Base-by-base conservation (phyloP, 2,888 invertebrate genomes). In the Stenodera caucasica region DNA sequence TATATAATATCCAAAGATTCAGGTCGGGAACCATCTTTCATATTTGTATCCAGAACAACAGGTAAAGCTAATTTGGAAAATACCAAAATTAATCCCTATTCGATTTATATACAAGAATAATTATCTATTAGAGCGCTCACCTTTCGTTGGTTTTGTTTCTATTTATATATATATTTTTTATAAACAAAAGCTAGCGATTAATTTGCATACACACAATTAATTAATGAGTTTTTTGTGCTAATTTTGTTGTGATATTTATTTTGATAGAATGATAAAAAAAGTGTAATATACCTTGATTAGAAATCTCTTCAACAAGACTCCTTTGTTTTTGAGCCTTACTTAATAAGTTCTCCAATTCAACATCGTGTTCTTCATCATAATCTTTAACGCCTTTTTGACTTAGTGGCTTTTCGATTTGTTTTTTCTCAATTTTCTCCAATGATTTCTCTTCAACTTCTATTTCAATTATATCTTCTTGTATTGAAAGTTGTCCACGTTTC, bases 1-100 rank as follows among this genome's bases (percentile, higher is more conserved):
- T 91, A 95, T 65, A 87, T 86, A 50, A 91, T 86, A 9, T 90
- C 89, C 55, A 96, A 86, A 11, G 95, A 94, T 80, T 93, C 94
- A 79, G 85, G 92, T 32, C 88, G 86, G 63, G 86, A 85, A 61
- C 87, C 85, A 80, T 92, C 91, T 72, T 88, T 87, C 81, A 93
- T 85, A 71, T 86, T 88, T 68, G 89, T 87, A 70, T 87, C 88
- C 73, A 88, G 81, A 70, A 93, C 86, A 77, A 86, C 85, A 40
- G 93, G 92, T 68, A 87, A 83, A 77, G 90, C 89, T 89, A 65
- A 55, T 26, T 49, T 40, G 2, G 2, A 45, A 5, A 23, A 12
- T 21, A 12, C 3, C 23, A 1, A 23, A 45, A 11, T 1, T 2
- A 37, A n/a, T n/a, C n/a, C n/a, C n/a, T n/a, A n/a, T n/a, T n/a